Evolutionary conservation across 2,888 invertebrate genomes (phyloP), one percentile per base, ranked within the genome.

Genomic region (Oligia strigilis): DNA sequence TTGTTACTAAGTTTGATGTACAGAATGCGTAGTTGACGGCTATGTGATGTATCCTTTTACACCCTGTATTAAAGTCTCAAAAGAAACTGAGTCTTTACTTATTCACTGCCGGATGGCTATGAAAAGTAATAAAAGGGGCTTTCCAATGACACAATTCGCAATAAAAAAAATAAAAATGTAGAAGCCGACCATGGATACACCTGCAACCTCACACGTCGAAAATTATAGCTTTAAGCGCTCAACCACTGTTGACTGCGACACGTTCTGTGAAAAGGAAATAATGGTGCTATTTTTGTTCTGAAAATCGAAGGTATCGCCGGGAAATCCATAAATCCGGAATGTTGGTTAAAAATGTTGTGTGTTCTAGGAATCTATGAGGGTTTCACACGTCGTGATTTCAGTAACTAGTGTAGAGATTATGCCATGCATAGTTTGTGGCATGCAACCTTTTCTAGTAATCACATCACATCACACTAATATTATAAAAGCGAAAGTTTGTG

Each of bases 191-290:
- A 23, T 85, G 64, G 17, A 8, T 13, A 70, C 87, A 87, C 72
- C 78, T 88, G 88, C n/a, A 14, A 36, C 19, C 69, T 87, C 85
- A 36, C 87, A 76, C 70, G 75, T 67, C 77, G 77, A 75, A 86
- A 86, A 84, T 84, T 80, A 86, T 72, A 67, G 58, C 70, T 14
- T 73, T 64, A 19, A 55, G 64, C 72, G 19, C 66, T 17, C 36
- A 46, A 49, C 46, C 52, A 46, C 55, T n/a, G 40, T 52, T 46
- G 0, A 67, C 13, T 64, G 40, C 75, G 40, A 19, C 60, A 14
- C 9, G 5, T 76, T 69, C 75, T 46, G 9, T n/a, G 40, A 62
- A 85, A 75, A 55, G 40, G 66, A 77, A 72, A 43, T 29, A 64
- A 11, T 11, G 8, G 1, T 2, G 2, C 5, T 11, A 40, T 13